Base-by-base conservation (phyloP, 1,140 invertebrate species). In the Drosophila insularis region DNA sequence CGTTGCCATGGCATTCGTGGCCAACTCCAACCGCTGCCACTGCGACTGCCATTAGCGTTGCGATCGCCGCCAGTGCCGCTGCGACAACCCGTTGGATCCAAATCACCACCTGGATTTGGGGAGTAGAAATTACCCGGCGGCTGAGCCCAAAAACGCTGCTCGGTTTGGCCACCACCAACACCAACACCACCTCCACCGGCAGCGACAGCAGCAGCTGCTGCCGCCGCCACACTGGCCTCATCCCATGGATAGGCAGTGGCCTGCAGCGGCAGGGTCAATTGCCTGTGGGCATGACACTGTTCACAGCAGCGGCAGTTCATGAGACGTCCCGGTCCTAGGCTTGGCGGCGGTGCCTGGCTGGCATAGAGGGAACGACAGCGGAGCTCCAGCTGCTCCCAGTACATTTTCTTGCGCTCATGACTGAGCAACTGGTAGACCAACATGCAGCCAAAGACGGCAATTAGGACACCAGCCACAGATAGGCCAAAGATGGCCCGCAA, bases 401-500 rank as follows among this genome's bases (percentile, higher is more conserved):
- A 98, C 95, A 97, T 97, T 92, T 98, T 98, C 92, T 98, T 98
- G 67, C 96, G 95, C 92, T 98, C 97, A 91, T 98, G 97, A 78
- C 96, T 86, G 14, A 97, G 92, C 19, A 98, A 92, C 87, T 98
- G 97, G 85, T 98, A 98, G 1, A 98, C 95, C 10, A 98, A 94
- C 97, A 98, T 98, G 87, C 96, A 97, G 31, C 96, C 97, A 92
- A 97, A 98, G 71, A 98, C 97, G 91, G 96, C 97, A 14, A 97
- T 95, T 1, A 98, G 93, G 50, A 98, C 97, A 4, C 97, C 97
- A 72, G 96, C 95, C 1, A 98, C 97, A 3, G 97, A 97, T 13
- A 98, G 93, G 1, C 97, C 97, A 92, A 98, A 98, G 71, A 98
- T 95, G 0, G 96, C 97, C 6, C 97, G 93, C 11, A 98, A 92